Conservation (phyloP, 2,797 vertebrate genomes). For the Harpagifer antarcticus region DNA sequence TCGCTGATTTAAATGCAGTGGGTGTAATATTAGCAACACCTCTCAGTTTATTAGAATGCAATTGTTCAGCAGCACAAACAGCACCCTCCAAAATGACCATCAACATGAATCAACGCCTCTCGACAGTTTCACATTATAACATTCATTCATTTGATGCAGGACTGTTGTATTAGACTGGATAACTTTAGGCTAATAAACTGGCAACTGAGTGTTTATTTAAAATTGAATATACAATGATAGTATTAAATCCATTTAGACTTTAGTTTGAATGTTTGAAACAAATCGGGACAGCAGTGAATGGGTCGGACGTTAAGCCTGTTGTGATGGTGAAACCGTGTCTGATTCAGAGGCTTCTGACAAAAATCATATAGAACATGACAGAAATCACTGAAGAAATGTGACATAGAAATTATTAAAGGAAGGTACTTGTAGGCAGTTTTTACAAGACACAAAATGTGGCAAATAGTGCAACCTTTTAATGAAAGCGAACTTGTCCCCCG, state of each 20-base stretch:
- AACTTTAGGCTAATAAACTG: background rate
- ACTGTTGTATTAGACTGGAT: background rate
- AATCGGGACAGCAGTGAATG: constrained; percentile 26
- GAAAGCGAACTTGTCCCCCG: constrained; percentile 22
- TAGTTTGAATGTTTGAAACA: constrained; percentile 1
- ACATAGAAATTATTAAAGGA: constrained; percentile 22
- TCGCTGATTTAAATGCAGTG: background rate
- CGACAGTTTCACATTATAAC: constrained; percentile 2
- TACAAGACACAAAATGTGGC: constrained; percentile 14
- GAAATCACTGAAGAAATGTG: constrained; percentile 23
- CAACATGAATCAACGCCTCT: background rate
- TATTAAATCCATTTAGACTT: constrained; percentile 3
- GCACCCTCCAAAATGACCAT: background rate
- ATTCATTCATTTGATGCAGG: background rate
- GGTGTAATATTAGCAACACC: background rate
- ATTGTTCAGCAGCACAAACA: constrained; percentile 7
- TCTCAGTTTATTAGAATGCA: constrained; percentile 4
- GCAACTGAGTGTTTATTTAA: background rate
- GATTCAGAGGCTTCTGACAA: constrained; percentile 58
- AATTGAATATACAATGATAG: background rate
- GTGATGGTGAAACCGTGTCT: constrained; percentile 38
- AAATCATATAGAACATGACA: constrained; percentile 38
- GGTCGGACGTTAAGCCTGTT: background rate
- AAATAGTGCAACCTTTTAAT: constrained; percentile 23
- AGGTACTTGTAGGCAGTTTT: constrained; percentile 5